Base-by-base conservation (phyloP, 1,140 invertebrate species). In the Mactra quadrangularis region DNA sequence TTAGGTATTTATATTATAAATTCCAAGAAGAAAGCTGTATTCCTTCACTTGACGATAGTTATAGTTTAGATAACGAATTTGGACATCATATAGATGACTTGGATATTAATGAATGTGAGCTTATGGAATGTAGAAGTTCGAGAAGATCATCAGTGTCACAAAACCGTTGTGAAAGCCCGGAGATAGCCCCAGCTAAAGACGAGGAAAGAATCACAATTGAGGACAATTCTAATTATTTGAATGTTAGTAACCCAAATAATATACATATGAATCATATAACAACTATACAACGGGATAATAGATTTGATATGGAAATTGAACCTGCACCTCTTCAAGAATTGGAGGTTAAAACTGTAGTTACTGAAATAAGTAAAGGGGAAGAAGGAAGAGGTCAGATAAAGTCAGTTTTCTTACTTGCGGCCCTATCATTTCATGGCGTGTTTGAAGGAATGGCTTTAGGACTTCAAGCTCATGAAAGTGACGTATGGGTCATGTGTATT, bases 401-500 rank as follows among this genome's bases (percentile, higher is more conserved):
- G 6, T 89, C 89, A 41, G 89, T 92, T 22, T 89, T 93, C 13
- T 96, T 98, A 72, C 96, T 98, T 0, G 92, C 97, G 29, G 97
- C 97, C 1, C 93, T 99, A 15, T 97, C 97, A 6, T 95, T 98
- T 70, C 97, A 99, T 90, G 97, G 97, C 85, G 93, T 98, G 0
- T 97, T 99, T 89, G 97, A 99, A 94, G 97, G 97, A 0, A 92
- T 97, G 64, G 96, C 96, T 0, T 95, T 97, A 11, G 96, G 96
- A 1, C 91, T 97, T 4, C 96, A 97, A 88, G 91, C 86, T 64
- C 64, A 88, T 35, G 88, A 91, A 31, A 88, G 85, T 84, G 89
- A 90, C 72, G 89, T 89, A 11, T 91, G 90, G 89, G 79, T 88
- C 22, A 70, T 91, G 55, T 91, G 89, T 82, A 89, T 90, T 53